Evolutionary conservation across 1,140 invertebrate genomes (phyloP), one percentile per base, ranked within the genome.

Genomic region (Olivierus martensii): DNA sequence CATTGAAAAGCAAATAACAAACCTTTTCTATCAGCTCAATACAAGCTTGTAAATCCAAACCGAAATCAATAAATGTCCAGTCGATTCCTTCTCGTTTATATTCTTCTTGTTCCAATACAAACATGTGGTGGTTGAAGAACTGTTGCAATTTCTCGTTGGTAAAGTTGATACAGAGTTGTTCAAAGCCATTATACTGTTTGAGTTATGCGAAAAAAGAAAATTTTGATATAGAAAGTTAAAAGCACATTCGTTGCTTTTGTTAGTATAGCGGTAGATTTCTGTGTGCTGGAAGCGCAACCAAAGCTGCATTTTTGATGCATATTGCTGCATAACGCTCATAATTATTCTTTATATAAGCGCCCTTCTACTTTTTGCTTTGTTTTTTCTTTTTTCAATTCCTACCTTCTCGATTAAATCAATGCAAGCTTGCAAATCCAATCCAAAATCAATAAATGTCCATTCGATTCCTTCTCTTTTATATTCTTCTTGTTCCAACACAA

Each of bases 121-220:
- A 98, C 94, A 99, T 99, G 77, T 99, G 95, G 73, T 98, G 94
- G 78, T 98, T 98, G 89, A 98, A 99, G 81, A 98, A 99, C 75
- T 99, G 95, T 77, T 99, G 94, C 63, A 99, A 80, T 74, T 95
- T 93, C 79, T 99, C 94, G 75, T 99, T 99, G 73, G 95, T 97
- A 79, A 96, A 98, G 82, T 99, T 99, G 82, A 99, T 99, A 78
- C 94, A 99, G 70, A 99, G 81, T 77, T 99, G 95, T 78, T 99
- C 94, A 79, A 99, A 98, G 74, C 90, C 87, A 79, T 98, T 98
- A 81, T 76, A 95, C 91, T 95, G 77, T 70, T 75, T 28, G 28
- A 28, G 28, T 28, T 28, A 28, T 28, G 55, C 52, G 18, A 17
- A 38, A 28, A 28, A 28, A 28, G 28, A 28, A 28, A 28, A 28